Evolutionary conservation across 2,113 vertebrate genomes (phyloP), one percentile per base, ranked within the genome.

Genomic region (Microcebus lehilahytsara): DNA sequence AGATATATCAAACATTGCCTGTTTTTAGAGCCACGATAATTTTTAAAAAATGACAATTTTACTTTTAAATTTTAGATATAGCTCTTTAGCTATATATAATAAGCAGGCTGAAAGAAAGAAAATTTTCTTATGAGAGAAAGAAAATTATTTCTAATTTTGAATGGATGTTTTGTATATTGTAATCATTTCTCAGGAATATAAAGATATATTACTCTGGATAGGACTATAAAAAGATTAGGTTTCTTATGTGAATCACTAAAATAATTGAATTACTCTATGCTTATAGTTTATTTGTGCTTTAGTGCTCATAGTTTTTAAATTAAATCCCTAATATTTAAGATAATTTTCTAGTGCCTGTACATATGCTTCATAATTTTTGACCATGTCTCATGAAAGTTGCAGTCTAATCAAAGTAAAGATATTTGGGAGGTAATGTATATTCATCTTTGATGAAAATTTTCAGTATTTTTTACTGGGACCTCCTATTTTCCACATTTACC

Each of bases 381-480:
- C 34, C 79, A 32, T 56, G 74, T 93, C 13, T 95, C 62, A 53
- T 94, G 66, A 96, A 34, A 96, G 17, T 96, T 97, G 72, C 13
- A 85, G 11, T 89, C 87, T 95, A 92, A 96, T 96, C 32, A 93
- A 93, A 97, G 97, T 58, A 42, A 97, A 97, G 20, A 93, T 27
- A 62, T 8, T 53, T 95, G 79, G 60, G 91, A 93, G 37, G 58
- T 42, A 58, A 93, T 89, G 58, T 10, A 77, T 75, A 20, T 62
- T 75, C 7, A 32, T 97, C 2, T 66, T 97, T 71, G 80, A 23
- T 22, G 92, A 97, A 93, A 84, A 67, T 95, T 97, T 97, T 94
- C 79, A 92, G 17, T 64, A 34, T 30, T 86, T 95, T 94, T 79
- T 94, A 85, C 92, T 91, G 72, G 71, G 42, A 23, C 40, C 69